Percentiles rank a stretch among this genome's conserved stretches.
Conservation (phyloP, 2,797 vertebrate species). For the Myoxocephalus aenaeus region DNA sequence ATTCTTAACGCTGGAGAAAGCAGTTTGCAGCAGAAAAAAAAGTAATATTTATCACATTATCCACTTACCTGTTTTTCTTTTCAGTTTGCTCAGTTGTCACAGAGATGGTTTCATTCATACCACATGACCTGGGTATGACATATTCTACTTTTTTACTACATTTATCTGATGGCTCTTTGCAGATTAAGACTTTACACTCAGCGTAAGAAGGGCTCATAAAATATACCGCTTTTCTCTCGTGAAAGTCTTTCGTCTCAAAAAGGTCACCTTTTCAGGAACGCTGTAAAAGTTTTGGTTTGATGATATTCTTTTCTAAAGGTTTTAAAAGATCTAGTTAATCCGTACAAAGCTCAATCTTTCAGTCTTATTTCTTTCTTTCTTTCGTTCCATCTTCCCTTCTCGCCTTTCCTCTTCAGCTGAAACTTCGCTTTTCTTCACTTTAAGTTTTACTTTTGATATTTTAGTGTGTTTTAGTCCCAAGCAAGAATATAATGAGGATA, state of each 20-base stretch:
- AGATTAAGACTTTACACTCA: slow-evolving; percentile 12
- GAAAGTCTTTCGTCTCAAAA: slow-evolving; percentile 12
- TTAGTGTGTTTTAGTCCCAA: background rate
- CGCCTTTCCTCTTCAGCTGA: background rate
- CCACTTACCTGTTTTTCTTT: background rate
- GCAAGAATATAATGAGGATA: background rate
- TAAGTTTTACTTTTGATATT: background rate
- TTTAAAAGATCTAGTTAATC: background rate
- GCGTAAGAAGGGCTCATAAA: background rate
- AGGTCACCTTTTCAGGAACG: slow-evolving; percentile 4
- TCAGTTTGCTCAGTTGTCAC: background rate
- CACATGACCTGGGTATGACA: background rate
- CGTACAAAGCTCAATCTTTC: background rate
- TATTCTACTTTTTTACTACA: background rate
- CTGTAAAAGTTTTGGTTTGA: slow-evolving; percentile 14
- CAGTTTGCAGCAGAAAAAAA: background rate
- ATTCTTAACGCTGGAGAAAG: background rate
- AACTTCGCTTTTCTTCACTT: background rate
- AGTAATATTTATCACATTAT: background rate
- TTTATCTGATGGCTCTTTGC: background rate
- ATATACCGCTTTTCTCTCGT: background rate
- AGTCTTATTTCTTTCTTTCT: background rate
- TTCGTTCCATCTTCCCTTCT: background rate
- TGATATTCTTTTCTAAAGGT: background rate
- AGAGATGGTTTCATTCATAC: background rate